Base-by-base conservation (phyloP, 1,140 invertebrate species). In the Drosophila chauvacae region DNA sequence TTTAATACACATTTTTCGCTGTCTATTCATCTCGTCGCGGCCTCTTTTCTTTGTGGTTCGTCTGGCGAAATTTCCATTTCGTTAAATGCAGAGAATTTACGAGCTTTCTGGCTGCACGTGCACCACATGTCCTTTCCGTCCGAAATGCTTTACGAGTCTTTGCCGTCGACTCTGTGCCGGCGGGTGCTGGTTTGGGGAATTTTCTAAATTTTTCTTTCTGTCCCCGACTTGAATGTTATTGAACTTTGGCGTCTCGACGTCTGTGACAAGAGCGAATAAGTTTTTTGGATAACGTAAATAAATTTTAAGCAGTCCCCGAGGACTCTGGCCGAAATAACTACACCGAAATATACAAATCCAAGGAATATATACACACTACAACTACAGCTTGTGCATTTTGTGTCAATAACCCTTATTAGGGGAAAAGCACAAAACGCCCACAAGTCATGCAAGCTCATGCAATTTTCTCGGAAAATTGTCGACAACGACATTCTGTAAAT, bases 31-130 rank as follows among this genome's bases (percentile, higher is more conserved):
- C 62, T 28, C n/a, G 10, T 9, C 20, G 14, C 9, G 26, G 48
- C 26, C 28, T 59, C 55, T 30, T 47, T 51, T 50, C 60, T 57
- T 57, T 66, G 69, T 55, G 71, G 58, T 63, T 68, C 41, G 81
- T 63, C 72, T 77, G 72, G 58, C 44, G 45, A 77, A 88, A 79
- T 84, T 87, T 87, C 72, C 77, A 88, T 87, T 87, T 74, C 76
- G 80, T 65, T 87, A 88, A 87, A 83, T 83, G 83, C 63, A 65
- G 28, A 76, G 68, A 87, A 80, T 87, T 87, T 87, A 87, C 80
- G 82, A 78, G 72, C 45, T 66, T 69, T 68, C 45, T 70, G 71
- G 60, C 72, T 71, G 85, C 80, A 88, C 84, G 84, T 87, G 84
- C 77, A 74, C 48, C 77, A 74, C 48, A 88, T 74, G 80, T 84